Evolutionary conservation across 1,140 invertebrate species (phyloP).

Genomic region (Matsumurasca onukii): DNA sequence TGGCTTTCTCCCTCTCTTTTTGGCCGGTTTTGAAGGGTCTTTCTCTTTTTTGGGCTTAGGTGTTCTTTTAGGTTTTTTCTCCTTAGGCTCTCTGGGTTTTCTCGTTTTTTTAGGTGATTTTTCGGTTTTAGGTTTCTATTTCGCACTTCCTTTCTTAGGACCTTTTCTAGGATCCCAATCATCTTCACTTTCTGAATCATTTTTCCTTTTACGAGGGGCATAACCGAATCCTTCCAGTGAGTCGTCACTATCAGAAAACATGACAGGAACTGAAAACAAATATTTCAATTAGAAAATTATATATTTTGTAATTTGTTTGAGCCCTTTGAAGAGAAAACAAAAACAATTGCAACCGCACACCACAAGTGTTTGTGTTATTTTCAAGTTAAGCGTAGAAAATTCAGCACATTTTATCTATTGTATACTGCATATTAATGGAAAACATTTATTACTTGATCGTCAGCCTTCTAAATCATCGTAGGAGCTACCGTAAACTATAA

Average conservation of each 20-base stretch:
- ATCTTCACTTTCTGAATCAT: constrained; percentile 19
- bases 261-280: constrained; percentile 21
- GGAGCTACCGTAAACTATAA: too few species aligned
- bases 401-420: too few species aligned
- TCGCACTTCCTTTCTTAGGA: background rate
- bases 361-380: too few species aligned
- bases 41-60: constrained; percentile 20
- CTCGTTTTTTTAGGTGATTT: constrained; percentile 10
- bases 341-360: too few species aligned
- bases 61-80: constrained; percentile 9
- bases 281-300: background rate
- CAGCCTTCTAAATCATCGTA: too few species aligned
- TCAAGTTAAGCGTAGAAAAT: too few species aligned
- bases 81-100: constrained; percentile 3
- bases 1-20: constrained; percentile 7
- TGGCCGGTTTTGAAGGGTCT: background rate
- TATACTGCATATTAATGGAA: too few species aligned
- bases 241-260: constrained; percentile 21
- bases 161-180: constrained; percentile 14
- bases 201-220: constrained; percentile 14
- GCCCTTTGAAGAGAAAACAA: too few species aligned
- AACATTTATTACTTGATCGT: too few species aligned
- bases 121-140: constrained; percentile 13
- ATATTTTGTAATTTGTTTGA: too few species aligned
- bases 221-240: constrained; percentile 4